phyloP scores from a whole-genome alignment of 2,888 invertebrate genomes.

The Cataglyphis cursor region DNA sequence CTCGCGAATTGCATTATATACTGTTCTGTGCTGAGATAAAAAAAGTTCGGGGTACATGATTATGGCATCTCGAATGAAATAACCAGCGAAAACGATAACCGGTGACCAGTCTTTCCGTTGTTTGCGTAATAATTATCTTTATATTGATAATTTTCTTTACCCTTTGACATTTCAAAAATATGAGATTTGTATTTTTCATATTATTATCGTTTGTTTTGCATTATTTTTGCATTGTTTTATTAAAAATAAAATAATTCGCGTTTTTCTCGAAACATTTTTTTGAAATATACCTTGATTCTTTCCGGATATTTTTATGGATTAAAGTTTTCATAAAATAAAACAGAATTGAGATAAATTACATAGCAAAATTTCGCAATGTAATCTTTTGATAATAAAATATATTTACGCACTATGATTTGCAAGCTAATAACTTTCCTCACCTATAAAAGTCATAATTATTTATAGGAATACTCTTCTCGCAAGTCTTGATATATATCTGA shows the following conservation, averaged over 20 bases:
- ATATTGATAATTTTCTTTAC: conserved; percentile 40
- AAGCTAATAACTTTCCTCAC: background rate
- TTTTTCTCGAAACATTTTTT: background rate
- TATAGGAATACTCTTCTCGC: background rate
- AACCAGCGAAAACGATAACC: conserved; percentile 34
- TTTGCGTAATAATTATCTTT: conserved; percentile 44
- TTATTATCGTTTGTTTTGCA: background rate
- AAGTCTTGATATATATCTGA: background rate
- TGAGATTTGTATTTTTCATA: conserved; percentile 16
- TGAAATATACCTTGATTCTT: background rate
- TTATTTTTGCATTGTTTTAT: background rate
- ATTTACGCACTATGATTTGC: background rate
- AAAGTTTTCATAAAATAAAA: background rate
- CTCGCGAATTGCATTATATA: conserved; percentile 58
- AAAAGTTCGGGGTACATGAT: conserved; percentile 8
- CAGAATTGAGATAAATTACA: background rate
- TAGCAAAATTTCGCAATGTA: background rate
- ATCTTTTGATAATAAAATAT: background rate
- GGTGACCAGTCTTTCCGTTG: background rate
- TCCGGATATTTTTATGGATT: background rate
- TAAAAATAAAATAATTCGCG: background rate
- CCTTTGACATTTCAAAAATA: conserved; percentile 63
- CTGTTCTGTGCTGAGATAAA: conserved; percentile 18
- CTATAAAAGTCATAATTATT: background rate
- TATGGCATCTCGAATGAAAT: conserved; percentile 8